Percentiles rank a stretch among this genome's conserved stretches.
These are phyloP conservation scores for Bombyx mandarina DNA, from an alignment of 1,140 invertebrate genomes.

Conservation along the genomic window DNA sequence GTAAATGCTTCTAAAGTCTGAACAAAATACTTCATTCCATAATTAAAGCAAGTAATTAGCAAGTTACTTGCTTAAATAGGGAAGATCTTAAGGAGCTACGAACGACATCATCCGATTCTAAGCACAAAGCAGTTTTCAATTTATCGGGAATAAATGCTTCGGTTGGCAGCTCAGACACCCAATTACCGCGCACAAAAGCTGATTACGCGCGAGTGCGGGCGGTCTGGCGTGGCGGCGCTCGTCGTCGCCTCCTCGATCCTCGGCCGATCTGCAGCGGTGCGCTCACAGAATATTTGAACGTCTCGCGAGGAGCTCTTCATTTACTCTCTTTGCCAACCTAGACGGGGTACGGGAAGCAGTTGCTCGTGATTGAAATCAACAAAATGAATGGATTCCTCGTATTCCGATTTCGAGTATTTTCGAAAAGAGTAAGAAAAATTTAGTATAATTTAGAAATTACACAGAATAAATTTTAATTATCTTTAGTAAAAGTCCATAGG, in stretches of 20 bases:
- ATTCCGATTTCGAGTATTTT: too few relatives aligned
- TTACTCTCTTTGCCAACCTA: constrained; percentile 38
- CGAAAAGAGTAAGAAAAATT: too few relatives aligned
- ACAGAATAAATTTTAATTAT: too few relatives aligned
- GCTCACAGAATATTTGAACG: constrained; percentile 48
- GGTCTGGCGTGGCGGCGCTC: constrained; percentile 12
- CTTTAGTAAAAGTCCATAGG: too few relatives aligned
- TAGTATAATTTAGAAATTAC: too few relatives aligned
- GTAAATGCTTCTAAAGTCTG: too few relatives aligned
- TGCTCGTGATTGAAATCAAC: constrained; percentile 12
- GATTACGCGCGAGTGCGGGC: constrained; percentile 61
- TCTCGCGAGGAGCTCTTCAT: constrained; percentile 50
- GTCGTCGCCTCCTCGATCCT: constrained; percentile 14
- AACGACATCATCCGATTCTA: constrained; percentile 46
- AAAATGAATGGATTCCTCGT: neutral
- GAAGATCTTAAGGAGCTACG: too few relatives aligned
- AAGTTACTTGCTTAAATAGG: too few relatives aligned
- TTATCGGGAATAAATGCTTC: constrained; percentile 67
- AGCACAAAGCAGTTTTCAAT: constrained; percentile 66
- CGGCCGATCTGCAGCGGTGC: constrained; percentile 13
- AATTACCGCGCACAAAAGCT: constrained; percentile 68
- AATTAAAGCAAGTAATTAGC: too few relatives aligned
- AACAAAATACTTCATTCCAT: too few relatives aligned
- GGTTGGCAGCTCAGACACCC: constrained; percentile 68
- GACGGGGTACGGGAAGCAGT: constrained; percentile 23